Percentiles rank a stretch among this genome's conserved stretches.
phyloP scores from a whole-genome alignment of 2,888 invertebrate species.

The Meandrusa payeni region DNA sequence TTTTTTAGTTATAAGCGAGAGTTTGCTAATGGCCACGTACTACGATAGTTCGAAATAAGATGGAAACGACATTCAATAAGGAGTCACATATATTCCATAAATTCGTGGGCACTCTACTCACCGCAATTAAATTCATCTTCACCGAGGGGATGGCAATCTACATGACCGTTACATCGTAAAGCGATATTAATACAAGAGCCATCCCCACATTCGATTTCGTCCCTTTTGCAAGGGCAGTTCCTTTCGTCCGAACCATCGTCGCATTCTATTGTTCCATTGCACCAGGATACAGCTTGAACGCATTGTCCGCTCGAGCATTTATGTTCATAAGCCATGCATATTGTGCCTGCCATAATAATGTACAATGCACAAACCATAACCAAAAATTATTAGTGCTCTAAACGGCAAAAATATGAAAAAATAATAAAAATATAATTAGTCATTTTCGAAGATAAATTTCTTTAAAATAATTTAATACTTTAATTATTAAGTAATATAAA shows the following conservation, averaged over 20 bases:
- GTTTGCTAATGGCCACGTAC: slow-evolving; percentile 9
- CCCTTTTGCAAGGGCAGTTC: slow-evolving; percentile 68
- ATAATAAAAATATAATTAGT: too few relatives aligned
- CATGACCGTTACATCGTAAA: slow-evolving; percentile 82
- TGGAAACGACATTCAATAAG: background rate
- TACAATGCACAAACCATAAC: slow-evolving; percentile 56
- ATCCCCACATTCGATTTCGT: slow-evolving; percentile 81
- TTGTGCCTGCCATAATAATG: slow-evolving; percentile 63
- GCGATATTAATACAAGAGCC: slow-evolving; percentile 83
- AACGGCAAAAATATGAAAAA: too few relatives aligned
- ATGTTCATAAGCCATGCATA: slow-evolving; percentile 81
- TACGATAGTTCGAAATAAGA: slow-evolving; percentile 12
- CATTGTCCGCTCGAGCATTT: slow-evolving; percentile 84
- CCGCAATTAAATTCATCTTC: slow-evolving; percentile 83
- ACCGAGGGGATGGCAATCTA: slow-evolving; percentile 79
- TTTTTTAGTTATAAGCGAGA: too few relatives aligned
- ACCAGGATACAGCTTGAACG: slow-evolving; percentile 72
- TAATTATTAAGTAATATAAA: slow-evolving; percentile 25
- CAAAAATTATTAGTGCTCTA: slow-evolving; percentile 41
- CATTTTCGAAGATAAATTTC: too few relatives aligned
- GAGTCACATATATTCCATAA: too few relatives aligned
- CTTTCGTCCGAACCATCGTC: slow-evolving; percentile 71
- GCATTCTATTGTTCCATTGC: slow-evolving; percentile 78
- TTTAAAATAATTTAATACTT: too few relatives aligned
- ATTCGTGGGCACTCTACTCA: slow-evolving; percentile 35